A percentile compares a stretch with the other conserved stretches of the same genome.
Evolutionary conservation across 1,140 invertebrate species (phyloP).

Genomic region (Asobara japonica): DNA sequence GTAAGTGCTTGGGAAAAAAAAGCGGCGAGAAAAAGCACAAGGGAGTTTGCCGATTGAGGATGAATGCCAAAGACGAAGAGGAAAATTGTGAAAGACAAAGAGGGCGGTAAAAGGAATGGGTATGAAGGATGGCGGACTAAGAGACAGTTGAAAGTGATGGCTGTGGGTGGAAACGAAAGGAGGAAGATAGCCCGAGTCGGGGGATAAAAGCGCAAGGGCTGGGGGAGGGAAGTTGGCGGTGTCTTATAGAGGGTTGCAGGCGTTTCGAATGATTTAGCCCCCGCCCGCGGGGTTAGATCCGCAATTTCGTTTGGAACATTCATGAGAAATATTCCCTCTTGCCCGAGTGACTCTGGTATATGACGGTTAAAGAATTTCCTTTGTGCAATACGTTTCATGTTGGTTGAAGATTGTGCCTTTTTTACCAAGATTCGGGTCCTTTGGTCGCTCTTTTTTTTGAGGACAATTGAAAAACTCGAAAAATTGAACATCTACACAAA

Average conservation of each 20-base stretch:
- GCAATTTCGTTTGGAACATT: slow-evolving; percentile 64
- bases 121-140: slow-evolving; percentile 23
- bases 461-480: no score
- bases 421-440: neutral
- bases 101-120: slow-evolving; percentile 14
- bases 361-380: slow-evolving; percentile 16
- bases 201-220: slow-evolving; percentile 1
- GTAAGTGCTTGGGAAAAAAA: slow-evolving; percentile 12
- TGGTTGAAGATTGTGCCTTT: neutral
- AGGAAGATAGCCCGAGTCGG: slow-evolving; percentile 1
- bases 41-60: slow-evolving; percentile 25
- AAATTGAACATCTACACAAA: no score
- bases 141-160: slow-evolving; percentile 28
- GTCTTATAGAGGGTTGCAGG: slow-evolving; percentile 34
- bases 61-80: slow-evolving; percentile 17
- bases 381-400: slow-evolving; percentile 15
- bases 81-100: slow-evolving; percentile 31
- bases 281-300: slow-evolving; percentile 57
- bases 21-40: slow-evolving; percentile 19
- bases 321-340: slow-evolving; percentile 60
- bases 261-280: slow-evolving; percentile 60
- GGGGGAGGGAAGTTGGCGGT: slow-evolving; percentile 17
- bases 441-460: neutral
- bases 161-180: slow-evolving; percentile 13
- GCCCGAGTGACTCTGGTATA: slow-evolving; percentile 32